A percentile compares a stretch with the other conserved stretches of the same genome.
phyloP scores from a whole-genome alignment of 1,140 invertebrate genomes.

The Bombus cullumanus region DNA sequence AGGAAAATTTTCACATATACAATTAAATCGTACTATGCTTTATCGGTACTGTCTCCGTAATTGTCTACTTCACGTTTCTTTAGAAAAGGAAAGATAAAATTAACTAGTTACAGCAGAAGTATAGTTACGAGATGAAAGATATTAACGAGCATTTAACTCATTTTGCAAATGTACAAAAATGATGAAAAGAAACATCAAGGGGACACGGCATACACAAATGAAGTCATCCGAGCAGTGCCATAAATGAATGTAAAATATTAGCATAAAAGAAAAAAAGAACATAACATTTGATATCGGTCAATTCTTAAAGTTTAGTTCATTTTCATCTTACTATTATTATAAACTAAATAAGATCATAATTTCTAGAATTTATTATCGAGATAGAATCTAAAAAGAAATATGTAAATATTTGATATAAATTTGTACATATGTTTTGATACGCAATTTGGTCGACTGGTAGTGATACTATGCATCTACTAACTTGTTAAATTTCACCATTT shows the following conservation, averaged over 20 bases:
- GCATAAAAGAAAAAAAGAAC: constrained; percentile 29
- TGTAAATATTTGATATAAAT: constrained; percentile 72
- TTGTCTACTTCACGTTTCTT: constrained; percentile 38
- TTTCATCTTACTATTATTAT: constrained; percentile 58
- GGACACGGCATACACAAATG: constrained; percentile 48
- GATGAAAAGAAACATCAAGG: constrained; percentile 3
- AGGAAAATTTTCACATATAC: constrained; percentile 56
- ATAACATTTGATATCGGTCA: constrained; percentile 56
- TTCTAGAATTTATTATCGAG: constrained; percentile 54
- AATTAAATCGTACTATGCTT: constrained; percentile 22
- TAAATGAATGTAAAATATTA: constrained; percentile 64
- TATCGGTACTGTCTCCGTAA: constrained; percentile 28
- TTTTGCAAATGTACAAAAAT: constrained; percentile 53
- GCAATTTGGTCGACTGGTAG: constrained; percentile 39
- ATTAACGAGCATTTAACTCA: constrained; percentile 39
- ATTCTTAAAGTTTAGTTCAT: constrained; percentile 62
- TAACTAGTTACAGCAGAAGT: constrained; percentile 33
- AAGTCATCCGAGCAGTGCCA: constrained; percentile 64
- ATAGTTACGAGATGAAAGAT: constrained; percentile 40
- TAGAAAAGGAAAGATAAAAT: neutral
- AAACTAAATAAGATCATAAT: constrained; percentile 57
- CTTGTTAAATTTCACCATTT: constrained; percentile 53
- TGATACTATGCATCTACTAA: constrained; percentile 42
- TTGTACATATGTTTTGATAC: constrained; percentile 72
- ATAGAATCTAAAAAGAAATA: constrained; percentile 58